A percentile compares a stretch with the other conserved stretches of the same genome.
Evolutionary conservation across 2,113 vertebrate genomes (phyloP).

Genomic region (Mus musculus): GRCm39 chr3:59992501-59993000

Average conservation of each 20-base stretch:
- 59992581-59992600: neutral
- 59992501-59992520: neutral
- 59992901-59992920: neutral
- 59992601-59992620: neutral
- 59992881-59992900: neutral
- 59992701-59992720: neutral
- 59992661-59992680: neutral
- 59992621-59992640: neutral
- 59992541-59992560: neutral
- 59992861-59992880: too few species aligned
- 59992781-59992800: neutral
- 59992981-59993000: neutral
- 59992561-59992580: neutral
- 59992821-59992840: neutral
- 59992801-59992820: too few species aligned
- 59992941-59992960: neutral
- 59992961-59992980: neutral
- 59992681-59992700: neutral
- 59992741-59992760: neutral
- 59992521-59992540: neutral
- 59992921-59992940: neutral
- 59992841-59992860: neutral
- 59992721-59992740: neutral
- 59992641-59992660: neutral
- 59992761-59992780: neutral